These are phyloP conservation scores for Onychomys leucogaster DNA, from an alignment of 2,797 vertebrate species.

Conservation along the genomic window DNA sequence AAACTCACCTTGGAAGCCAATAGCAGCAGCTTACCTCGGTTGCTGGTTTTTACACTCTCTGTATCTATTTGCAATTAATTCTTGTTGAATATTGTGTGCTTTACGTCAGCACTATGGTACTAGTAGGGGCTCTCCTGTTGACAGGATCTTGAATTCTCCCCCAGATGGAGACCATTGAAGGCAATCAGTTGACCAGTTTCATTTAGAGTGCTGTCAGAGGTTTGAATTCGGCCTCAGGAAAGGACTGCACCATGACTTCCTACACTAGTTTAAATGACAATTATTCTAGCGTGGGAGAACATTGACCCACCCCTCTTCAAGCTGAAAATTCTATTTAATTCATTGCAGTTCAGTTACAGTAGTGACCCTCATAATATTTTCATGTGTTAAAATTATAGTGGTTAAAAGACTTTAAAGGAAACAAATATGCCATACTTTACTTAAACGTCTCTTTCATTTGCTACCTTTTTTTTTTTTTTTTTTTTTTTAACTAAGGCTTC, in stretches of 20 bases:
- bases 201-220: conserved; percentile 56
- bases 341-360: conserved; percentile 5
- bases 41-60: conserved; percentile 37
- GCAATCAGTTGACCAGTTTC: conserved; percentile 47
- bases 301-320: conserved; percentile 20
- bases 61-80: conserved; percentile 74
- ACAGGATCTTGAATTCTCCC: conserved; percentile 57
- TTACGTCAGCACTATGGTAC: conserved; percentile 35
- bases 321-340: background rate
- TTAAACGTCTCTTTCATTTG: conserved; percentile 12
- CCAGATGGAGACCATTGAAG: background rate
- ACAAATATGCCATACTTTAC: conserved; percentile 52
- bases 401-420: conserved; percentile 48
- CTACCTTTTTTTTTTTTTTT: conserved; percentile 38
- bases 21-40: background rate
- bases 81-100: conserved; percentile 68
- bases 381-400: conserved; percentile 33
- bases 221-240: conserved; percentile 41
- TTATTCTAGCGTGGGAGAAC: conserved; percentile 53
- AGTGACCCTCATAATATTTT: conserved; percentile 29
- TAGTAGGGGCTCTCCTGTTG: conserved; percentile 22
- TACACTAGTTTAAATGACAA: conserved; percentile 64
- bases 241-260: background rate
- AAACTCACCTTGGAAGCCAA: conserved; percentile 71
- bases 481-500: background rate